Evolutionary conservation across 1,140 invertebrate genomes (phyloP), one percentile per base, ranked within the genome.

Genomic region (Hyphantria cunea): DNA sequence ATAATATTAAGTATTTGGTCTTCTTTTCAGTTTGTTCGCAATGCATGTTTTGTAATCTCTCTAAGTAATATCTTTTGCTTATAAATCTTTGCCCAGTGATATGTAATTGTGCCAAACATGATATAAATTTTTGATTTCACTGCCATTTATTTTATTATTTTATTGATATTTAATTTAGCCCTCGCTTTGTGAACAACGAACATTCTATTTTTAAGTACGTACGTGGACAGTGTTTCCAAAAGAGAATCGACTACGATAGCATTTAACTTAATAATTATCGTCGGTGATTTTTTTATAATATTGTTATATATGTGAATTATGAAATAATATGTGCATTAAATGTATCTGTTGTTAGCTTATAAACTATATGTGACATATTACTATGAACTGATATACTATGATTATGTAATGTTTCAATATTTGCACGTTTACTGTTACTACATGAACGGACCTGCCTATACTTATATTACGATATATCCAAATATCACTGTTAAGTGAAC

Each of bases 41-140:
- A 53, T 13, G 41, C 12, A 17, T 53, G 13, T 49, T 15, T 8
- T n/a, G 13, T 44, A 50, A 50, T 50, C 49, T 48, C 60, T 48
- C 60, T 54, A 14, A 33, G 45, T 31, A 52, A 62, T 39, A 56
- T 39, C 33, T 11, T 44, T 37, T 31, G 33, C 13, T 66, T 61
- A 51, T 55, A 12, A 50, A 14, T 14, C 50, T 55, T 58, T 10
- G 51, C 45, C 61, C 58, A 64, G 50, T 66, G 53, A 51, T 55
- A 55, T 63, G 47, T 53, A 37, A 49, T 49, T 83, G 84, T 86
- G 84, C 84, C 84, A 86, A 86, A 84, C 64, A 67, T 74, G 55
- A 63, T 39, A 39, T 39, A 50, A 31, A 32, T 41, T 25, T 56
- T 54, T 31, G 65, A 58, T 64, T 55, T 56, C 68, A 86, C 83